Base-by-base conservation (phyloP, 1,140 invertebrate genomes). In the Drosophila ironensis region DNA sequence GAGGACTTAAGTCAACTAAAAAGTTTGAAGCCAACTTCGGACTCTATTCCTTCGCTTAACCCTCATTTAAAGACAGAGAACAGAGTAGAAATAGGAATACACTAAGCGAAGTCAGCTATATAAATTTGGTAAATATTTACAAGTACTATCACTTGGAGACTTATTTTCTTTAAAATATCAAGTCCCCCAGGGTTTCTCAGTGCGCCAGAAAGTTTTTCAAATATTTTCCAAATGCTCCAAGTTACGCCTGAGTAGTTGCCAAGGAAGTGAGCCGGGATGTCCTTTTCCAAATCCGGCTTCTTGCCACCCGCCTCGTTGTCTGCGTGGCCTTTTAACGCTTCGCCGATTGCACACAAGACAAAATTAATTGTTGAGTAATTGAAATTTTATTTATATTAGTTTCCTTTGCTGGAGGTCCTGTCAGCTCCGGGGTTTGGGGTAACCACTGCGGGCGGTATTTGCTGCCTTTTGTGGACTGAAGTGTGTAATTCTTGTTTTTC, bases 331-430 rank as follows among this genome's bases (percentile, higher is more conserved):
- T 84, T 84, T 84, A 84, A 84, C 81, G 81, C 81, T 73, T 76
- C 75, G 81, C 20, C 84, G 77, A 78, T 67, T 78, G 70, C 57
- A 71, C 70, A 82, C 73, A 87, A 71, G 81, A 89, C 87, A 59
- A 74, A 89, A 88, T 89, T 89, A 89, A 89, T 89, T 89, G 87
- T 88, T 88, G 82, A 89, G 82, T 89, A 89, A 89, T 89, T 89
- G 87, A 89, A 88, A 89, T 88, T 89, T 89, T 88, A 89, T 89
- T 89, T 89, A 88, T 89, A 88, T 89, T 88, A 87, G 87, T 86
- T 86, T 86, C 74, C 80, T 72, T 84, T 52, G 28, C 24, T 25
- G 28, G 19, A 25, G 51, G 44, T 47, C 66, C 66, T 63, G 46
- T 22, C 37, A 40, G 17, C 45, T 44, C n/a, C n/a, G n/a, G 24